Conservation (phyloP, 1,140 invertebrate genomes). For the Vollenhovia emeryi region DNA sequence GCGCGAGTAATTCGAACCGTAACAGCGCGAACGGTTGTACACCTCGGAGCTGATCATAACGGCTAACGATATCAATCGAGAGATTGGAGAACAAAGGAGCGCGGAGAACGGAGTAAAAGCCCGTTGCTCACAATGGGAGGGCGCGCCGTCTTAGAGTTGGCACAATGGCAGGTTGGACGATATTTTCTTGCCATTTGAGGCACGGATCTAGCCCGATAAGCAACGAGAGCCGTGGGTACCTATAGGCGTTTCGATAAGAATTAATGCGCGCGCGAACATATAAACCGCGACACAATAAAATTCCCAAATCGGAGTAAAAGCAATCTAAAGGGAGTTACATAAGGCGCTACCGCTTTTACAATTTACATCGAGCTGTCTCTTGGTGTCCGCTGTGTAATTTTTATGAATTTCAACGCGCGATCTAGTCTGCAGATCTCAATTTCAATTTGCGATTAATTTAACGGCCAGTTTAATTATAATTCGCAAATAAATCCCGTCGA, state of each 20-base stretch:
- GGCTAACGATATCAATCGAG: conserved; percentile 53
- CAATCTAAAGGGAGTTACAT: not conserved
- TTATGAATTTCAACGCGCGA: not conserved
- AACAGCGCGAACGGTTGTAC: conserved; percentile 36
- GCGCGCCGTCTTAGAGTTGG: conserved; percentile 14
- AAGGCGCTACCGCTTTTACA: not conserved
- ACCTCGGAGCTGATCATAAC: conserved; percentile 40
- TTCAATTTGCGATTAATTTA: conserved; percentile 8
- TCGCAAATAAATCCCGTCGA: conserved; percentile 2
- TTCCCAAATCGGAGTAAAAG: no score
- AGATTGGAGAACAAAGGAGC: conserved; percentile 27
- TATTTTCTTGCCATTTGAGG: conserved; percentile 1
- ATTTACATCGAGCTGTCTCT: not conserved
- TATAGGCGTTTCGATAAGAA: not conserved
- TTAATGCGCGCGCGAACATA: not conserved
- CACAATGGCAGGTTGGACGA: not conserved
- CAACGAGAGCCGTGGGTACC: not conserved
- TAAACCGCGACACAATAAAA: not conserved
- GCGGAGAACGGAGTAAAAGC: not conserved
- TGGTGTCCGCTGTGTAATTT: not conserved
- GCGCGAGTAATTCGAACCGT: conserved; percentile 46
- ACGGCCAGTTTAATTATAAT: not conserved
- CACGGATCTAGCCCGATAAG: conserved; percentile 4
- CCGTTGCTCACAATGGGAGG: conserved; percentile 36
- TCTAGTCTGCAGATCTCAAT: not conserved